Evolutionary conservation across 2,888 invertebrate genomes (phyloP).

Genomic region (Protonemura montana): DNA sequence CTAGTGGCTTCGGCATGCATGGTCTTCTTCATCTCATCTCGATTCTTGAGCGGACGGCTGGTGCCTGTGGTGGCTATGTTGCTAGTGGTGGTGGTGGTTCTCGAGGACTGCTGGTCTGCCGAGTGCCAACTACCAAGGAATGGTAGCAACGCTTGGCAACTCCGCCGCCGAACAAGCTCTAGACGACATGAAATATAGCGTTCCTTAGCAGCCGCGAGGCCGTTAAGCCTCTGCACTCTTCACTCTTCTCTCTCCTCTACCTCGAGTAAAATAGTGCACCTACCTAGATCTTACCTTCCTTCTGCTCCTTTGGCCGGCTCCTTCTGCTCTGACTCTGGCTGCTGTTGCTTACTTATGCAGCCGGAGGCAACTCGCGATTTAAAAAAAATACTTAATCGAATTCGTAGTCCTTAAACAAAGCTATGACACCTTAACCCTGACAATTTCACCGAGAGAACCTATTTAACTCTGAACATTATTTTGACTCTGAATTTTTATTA

Average conservation of each 20-base stretch:
- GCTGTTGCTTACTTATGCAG: neutral
- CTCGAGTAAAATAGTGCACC: constrained; percentile 38
- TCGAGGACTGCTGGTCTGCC: no score
- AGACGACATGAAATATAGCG: constrained; percentile 53
- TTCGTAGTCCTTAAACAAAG: constrained; percentile 7
- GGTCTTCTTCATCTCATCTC: neutral
- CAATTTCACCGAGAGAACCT: neutral
- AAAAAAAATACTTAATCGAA: constrained; percentile 12
- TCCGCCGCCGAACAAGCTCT: constrained; percentile 44
- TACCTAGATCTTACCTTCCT: constrained; percentile 21
- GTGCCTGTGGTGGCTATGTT: neutral
- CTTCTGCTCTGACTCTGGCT: constrained; percentile 32
- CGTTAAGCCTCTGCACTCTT: constrained; percentile 49
- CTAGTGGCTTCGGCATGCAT: neutral
- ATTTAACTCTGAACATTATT: neutral
- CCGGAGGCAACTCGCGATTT: constrained; percentile 9
- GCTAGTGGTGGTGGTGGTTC: no score
- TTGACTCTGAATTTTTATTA: neutral
- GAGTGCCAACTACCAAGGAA: neutral
- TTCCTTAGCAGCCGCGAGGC: constrained; percentile 47
- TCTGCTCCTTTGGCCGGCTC: constrained; percentile 9
- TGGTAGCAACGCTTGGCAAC: constrained; percentile 44
- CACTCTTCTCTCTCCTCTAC: constrained; percentile 31
- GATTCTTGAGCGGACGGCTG: neutral
- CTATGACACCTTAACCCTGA: constrained; percentile 12